Conservation (phyloP, 2,797 vertebrate genomes). For the Crenichthys baileyi region DNA sequence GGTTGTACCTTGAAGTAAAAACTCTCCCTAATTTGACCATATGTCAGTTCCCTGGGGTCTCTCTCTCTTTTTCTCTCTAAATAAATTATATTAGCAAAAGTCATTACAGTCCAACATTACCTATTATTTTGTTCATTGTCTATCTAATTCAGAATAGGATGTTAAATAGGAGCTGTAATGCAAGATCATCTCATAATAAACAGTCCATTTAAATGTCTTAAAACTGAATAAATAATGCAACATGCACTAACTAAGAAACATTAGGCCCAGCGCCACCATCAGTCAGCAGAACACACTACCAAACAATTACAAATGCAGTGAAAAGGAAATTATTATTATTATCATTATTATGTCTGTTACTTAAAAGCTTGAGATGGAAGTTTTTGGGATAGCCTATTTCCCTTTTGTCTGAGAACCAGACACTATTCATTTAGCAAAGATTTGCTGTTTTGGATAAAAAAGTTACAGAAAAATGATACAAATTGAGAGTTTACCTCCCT, state of each 20-base stretch:
- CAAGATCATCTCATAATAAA: constrained; percentile 54
- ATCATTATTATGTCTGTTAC: too few species aligned
- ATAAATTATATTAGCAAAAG: constrained; percentile 44
- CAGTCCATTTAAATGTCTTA: constrained; percentile 35
- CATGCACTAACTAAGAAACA: constrained; percentile 24
- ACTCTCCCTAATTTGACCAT: constrained; percentile 3
- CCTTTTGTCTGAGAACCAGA: background rate
- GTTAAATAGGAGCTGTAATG: constrained; percentile 52
- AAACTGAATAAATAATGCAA: constrained; percentile 60
- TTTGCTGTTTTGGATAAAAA: background rate
- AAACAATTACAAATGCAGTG: constrained; percentile 16
- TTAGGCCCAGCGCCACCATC: constrained; percentile 24
- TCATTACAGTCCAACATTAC: constrained; percentile 53
- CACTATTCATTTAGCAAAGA: background rate
- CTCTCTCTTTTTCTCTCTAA: background rate
- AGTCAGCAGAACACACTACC: background rate
- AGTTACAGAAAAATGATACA: background rate
- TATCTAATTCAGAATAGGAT: constrained; percentile 44
- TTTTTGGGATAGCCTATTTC: background rate
- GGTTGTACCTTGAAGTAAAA: constrained; percentile 15
- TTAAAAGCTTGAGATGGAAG: background rate
- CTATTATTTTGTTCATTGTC: constrained; percentile 59
- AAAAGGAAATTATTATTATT: constrained; percentile 12
- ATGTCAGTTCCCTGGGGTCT: constrained; percentile 18
- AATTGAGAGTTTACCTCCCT: constrained; percentile 67